Conservation (phyloP, 2,797 vertebrate genomes). For the Sciaenops ocellatus region DNA sequence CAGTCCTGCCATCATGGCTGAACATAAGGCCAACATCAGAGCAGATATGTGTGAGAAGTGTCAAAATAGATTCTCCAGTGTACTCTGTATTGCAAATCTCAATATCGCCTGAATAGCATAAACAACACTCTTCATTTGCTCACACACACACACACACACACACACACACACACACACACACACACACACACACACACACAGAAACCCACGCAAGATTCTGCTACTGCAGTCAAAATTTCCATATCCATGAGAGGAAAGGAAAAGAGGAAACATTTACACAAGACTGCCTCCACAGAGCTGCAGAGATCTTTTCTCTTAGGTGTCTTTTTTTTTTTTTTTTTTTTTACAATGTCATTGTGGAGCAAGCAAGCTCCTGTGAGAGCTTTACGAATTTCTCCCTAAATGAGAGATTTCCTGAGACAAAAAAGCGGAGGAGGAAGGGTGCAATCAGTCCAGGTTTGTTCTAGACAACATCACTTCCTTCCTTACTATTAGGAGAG, state of each 20-base stretch:
- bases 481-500: conserved; percentile 80
- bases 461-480: conserved; percentile 86
- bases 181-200: conserved; percentile 10
- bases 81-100: conserved; percentile 66
- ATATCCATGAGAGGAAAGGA: conserved; percentile 75
- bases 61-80: conserved; percentile 67
- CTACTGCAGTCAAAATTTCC: conserved; percentile 71
- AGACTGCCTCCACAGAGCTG: conserved; percentile 67
- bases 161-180: conserved; percentile 14
- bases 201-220: conserved; percentile 47
- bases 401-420: conserved; percentile 83
- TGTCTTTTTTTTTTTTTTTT: conserved; percentile 67
- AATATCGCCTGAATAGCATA: conserved; percentile 72
- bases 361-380: conserved; percentile 66
- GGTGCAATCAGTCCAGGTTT: conserved; percentile 87
- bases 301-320: conserved; percentile 73
- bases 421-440: conserved; percentile 81
- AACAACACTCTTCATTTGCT: conserved; percentile 65
- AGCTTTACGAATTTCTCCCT: conserved; percentile 67
- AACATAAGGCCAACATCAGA: conserved; percentile 76
- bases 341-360: conserved; percentile 75
- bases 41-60: conserved; percentile 68
- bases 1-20: conserved; percentile 70
- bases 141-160: conserved; percentile 19
- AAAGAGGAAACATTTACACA: conserved; percentile 81